Base-by-base conservation (phyloP, 2,797 vertebrate genomes). In the Lacerta bilineata region DNA sequence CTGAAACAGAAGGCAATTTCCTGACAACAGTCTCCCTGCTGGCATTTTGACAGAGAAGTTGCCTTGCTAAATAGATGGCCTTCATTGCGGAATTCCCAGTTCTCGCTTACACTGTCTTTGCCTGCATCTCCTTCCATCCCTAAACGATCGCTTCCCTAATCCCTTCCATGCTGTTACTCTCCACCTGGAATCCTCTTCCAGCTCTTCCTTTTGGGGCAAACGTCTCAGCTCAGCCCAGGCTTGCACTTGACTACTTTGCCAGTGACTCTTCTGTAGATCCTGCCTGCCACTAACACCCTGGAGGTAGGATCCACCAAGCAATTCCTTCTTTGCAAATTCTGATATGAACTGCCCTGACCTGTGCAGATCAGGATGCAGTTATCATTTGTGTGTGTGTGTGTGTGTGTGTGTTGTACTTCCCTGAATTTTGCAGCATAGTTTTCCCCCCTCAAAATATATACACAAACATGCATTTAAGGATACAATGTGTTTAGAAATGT, bases 1-100 rank as follows among this genome's bases (percentile, higher is more conserved):
- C 10, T 84, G 82, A 89, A 91, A 46, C 0, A 1, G 0, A 36
- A 89, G 83, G 82, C 81, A 29, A 33, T 72, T 17, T 50, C 82
- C 68, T 36, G 29, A 36, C 69, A 55, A 59, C 17, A 74, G 20
- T 27, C 11, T 84, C 23, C 33, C 17, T 5, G 2, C 13, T 71
- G 9, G 68, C 29, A 59, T 55, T 59, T 74, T 33, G n/a, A 74
- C 55, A 15, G 46, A 27, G 13, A 55, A 55, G 50, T 15, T 15
- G 72, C 33, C 23, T 55, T 17, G n/a, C n/a, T 3, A 36, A 74
- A 72, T 36, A 46, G n/a, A 84, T 25, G 43, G 82, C 15, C 41
- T 69, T 71, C 43, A 8, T 50, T 20, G 7, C 13, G 15, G 27
- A 41, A 43, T 1, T 25, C 50, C 29, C 33, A 5, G 2, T 6